Conservation (phyloP, 2,888 invertebrate genomes). For the Acleris literana region DNA sequence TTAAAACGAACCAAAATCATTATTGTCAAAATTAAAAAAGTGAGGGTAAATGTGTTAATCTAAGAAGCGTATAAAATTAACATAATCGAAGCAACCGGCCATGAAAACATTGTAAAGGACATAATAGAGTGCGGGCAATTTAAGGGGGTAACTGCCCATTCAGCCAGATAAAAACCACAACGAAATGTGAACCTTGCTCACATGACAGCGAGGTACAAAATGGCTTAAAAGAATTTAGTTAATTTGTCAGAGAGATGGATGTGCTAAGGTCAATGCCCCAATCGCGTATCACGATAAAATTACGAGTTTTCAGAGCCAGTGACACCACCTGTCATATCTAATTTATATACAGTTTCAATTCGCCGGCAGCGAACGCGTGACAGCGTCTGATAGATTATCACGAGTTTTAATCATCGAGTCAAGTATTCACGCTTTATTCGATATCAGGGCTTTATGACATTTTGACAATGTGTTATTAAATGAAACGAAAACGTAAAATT, state of each 20-base stretch:
- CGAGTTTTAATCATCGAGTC: background rate
- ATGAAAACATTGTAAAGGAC: slow-evolving; percentile 56
- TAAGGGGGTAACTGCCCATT: slow-evolving; percentile 38
- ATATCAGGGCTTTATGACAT: background rate
- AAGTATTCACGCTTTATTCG: background rate
- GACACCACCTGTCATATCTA: no score
- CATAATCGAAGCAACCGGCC: slow-evolving; percentile 70
- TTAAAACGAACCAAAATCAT: slow-evolving; percentile 17
- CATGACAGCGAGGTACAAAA: background rate
- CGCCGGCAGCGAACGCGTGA: background rate
- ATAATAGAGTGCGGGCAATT: slow-evolving; percentile 49
- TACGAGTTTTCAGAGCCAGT: background rate
- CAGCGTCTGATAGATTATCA: slow-evolving; percentile 4
- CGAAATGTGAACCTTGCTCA: background rate
- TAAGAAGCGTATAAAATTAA: slow-evolving; percentile 63
- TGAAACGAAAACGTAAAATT: no score
- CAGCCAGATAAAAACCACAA: background rate
- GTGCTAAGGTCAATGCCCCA: slow-evolving; percentile 22
- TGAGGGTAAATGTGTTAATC: slow-evolving; percentile 52
- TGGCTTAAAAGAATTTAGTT: background rate
- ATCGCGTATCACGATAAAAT: slow-evolving; percentile 19
- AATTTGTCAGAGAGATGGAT: slow-evolving; percentile 29
- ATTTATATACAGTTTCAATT: no score
- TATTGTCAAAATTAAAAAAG: slow-evolving; percentile 28
- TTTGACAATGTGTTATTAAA: background rate